These are phyloP conservation scores for Limnephilus rhombicus DNA, from an alignment of 2,888 invertebrate species.

Conservation along the genomic window DNA sequence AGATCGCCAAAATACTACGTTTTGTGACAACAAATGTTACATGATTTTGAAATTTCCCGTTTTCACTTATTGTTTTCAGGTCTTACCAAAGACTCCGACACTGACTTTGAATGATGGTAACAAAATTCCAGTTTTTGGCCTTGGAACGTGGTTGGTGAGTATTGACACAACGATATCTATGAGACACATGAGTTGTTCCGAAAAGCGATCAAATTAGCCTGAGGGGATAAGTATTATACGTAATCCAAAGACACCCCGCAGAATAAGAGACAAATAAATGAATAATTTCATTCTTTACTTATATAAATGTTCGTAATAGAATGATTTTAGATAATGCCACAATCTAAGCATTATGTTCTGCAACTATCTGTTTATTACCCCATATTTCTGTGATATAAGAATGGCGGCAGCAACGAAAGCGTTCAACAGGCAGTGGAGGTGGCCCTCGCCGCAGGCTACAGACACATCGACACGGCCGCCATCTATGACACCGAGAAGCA, in stretches of 20 bases:
- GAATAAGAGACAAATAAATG: too few relatives aligned
- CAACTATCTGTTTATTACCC: too few relatives aligned
- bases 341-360: background rate
- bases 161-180: background rate
- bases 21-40: too few relatives aligned
- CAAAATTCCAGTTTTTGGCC: constrained; percentile 63
- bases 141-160: constrained; percentile 64
- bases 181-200: too few relatives aligned
- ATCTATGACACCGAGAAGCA: constrained; percentile 78
- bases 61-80: background rate
- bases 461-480: constrained; percentile 82
- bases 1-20: too few relatives aligned
- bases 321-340: background rate
- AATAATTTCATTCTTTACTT: too few relatives aligned
- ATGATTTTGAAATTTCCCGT: too few relatives aligned
- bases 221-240: too few relatives aligned
- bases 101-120: constrained; percentile 58
- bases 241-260: too few relatives aligned
- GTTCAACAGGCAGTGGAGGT: constrained; percentile 75
- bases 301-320: too few relatives aligned
- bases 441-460: constrained; percentile 81
- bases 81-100: constrained; percentile 50
- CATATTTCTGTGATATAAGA: background rate
- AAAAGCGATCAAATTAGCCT: too few relatives aligned
- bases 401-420: constrained; percentile 65